A percentile compares a stretch with the other conserved stretches of the same genome.
These are phyloP conservation scores for Drosophila algonquin DNA, from an alignment of 2,888 invertebrate genomes.

Conservation along the genomic window DNA sequence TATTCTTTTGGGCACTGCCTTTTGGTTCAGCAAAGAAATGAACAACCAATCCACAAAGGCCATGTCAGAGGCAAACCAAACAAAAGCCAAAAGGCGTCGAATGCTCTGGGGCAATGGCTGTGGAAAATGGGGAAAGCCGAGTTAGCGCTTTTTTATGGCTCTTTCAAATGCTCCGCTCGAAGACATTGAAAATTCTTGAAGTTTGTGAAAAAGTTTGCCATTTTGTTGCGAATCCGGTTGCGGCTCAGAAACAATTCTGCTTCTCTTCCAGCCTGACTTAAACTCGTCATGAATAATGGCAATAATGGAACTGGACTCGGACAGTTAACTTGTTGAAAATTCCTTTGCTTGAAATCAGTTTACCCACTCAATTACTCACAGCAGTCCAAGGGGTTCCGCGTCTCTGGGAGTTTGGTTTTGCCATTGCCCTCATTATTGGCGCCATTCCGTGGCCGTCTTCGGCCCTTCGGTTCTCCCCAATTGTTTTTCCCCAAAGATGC, in stretches of 20 bases:
- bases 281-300: conserved; percentile 58
- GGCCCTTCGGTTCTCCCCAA: conserved; percentile 1
- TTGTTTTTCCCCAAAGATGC: too few relatives aligned
- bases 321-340: conserved; percentile 25
- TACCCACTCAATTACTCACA: conserved; percentile 33
- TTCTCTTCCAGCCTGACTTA: conserved; percentile 34
- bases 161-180: conserved; percentile 61
- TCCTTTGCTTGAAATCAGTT: conserved; percentile 23
- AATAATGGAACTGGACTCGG: conserved; percentile 47
- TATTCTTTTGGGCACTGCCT: too few relatives aligned
- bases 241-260: conserved; percentile 19
- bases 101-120: conserved; percentile 27
- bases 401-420: background rate
- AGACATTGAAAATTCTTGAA: conserved; percentile 68
- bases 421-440: conserved; percentile 17
- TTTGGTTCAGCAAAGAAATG: conserved; percentile 32
- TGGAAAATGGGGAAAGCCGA: conserved; percentile 21
- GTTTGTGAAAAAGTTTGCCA: conserved; percentile 46
- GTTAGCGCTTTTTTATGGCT: conserved; percentile 61
- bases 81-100: conserved; percentile 27
- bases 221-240: conserved; percentile 31
- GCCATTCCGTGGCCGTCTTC: conserved; percentile 36
- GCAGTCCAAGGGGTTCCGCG: conserved; percentile 11
- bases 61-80: conserved; percentile 35
- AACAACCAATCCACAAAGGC: conserved; percentile 45